Conservation (phyloP, 2,797 vertebrate genomes). For the Pristis pectinata region DNA sequence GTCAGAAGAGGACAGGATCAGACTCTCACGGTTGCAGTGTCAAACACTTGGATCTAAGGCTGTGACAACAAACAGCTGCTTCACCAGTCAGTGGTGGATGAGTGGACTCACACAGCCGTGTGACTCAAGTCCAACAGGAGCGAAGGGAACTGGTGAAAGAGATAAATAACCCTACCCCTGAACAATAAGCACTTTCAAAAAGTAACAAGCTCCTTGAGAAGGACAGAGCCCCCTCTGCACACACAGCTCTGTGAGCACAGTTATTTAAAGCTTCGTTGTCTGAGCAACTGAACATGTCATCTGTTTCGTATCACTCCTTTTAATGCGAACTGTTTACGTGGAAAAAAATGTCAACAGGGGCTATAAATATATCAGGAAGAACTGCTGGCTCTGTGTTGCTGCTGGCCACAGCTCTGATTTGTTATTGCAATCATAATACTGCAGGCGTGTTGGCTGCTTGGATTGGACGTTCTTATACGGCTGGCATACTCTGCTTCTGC, state of each 20-base stretch:
- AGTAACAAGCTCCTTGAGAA: neutral
- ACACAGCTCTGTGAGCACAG: neutral
- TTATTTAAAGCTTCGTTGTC: conserved; percentile 25
- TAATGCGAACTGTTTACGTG: conserved; percentile 12
- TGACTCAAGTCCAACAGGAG: neutral
- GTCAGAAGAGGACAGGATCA: neutral
- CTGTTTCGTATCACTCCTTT: conserved; percentile 20
- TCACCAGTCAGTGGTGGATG: no score
- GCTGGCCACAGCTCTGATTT: neutral
- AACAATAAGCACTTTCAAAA: no score
- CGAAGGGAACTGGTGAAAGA: neutral
- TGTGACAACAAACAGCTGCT: no score
- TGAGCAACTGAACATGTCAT: neutral
- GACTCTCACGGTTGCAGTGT: neutral
- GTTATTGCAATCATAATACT: neutral
- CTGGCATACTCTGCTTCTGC: neutral
- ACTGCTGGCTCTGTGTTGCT: neutral
- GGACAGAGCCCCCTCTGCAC: neutral
- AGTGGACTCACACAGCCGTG: neutral
- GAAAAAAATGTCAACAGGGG: conserved; percentile 23
- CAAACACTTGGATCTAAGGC: neutral
- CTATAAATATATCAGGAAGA: conserved; percentile 31
- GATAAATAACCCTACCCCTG: no score
- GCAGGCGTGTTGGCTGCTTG: neutral
- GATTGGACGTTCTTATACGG: neutral